Conservation (phyloP, 2,888 invertebrate species). For the Acanthopleura granulata region DNA sequence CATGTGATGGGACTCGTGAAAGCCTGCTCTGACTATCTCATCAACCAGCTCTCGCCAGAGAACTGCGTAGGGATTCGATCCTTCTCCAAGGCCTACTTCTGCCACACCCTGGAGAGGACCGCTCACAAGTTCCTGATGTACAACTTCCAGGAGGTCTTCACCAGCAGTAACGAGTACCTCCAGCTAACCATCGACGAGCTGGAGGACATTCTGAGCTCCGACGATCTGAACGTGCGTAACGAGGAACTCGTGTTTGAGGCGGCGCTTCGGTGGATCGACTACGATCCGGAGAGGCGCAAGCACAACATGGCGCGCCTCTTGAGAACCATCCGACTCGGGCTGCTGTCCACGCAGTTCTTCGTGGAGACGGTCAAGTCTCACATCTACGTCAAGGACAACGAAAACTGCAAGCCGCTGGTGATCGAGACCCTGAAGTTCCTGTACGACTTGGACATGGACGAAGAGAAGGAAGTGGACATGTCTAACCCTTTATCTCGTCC, state of each 20-base stretch:
- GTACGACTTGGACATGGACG: slow-evolving; percentile 91
- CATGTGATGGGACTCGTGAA: slow-evolving; percentile 86
- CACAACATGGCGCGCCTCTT: slow-evolving; percentile 78
- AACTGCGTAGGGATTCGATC: slow-evolving; percentile 88
- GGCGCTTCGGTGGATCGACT: slow-evolving; percentile 85
- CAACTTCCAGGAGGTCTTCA: slow-evolving; percentile 55
- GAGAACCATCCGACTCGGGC: slow-evolving; percentile 65
- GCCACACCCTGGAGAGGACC: slow-evolving; percentile 79
- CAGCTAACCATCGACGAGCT: slow-evolving; percentile 72
- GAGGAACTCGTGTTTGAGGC: slow-evolving; percentile 67
- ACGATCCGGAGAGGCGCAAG: slow-evolving; percentile 80
- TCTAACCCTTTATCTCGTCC: slow-evolving; percentile 78
- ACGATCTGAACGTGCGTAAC: slow-evolving; percentile 66
- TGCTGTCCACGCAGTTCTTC: slow-evolving; percentile 90
- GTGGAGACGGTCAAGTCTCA: slow-evolving; percentile 86
- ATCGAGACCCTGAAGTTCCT: slow-evolving; percentile 92
- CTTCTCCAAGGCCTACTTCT: slow-evolving; percentile 85
- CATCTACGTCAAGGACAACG: slow-evolving; percentile 81
- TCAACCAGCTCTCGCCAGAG: slow-evolving; percentile 78
- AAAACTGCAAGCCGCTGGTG: slow-evolving; percentile 87
- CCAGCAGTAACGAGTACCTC: slow-evolving; percentile 55
- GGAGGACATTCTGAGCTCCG: slow-evolving; percentile 52
- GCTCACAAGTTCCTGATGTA: slow-evolving; percentile 80
- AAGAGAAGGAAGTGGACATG: slow-evolving; percentile 75
- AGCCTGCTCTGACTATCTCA: slow-evolving; percentile 84